phyloP scores from a whole-genome alignment of 2,888 invertebrate genomes.

The Mermis nigrescens region DNA sequence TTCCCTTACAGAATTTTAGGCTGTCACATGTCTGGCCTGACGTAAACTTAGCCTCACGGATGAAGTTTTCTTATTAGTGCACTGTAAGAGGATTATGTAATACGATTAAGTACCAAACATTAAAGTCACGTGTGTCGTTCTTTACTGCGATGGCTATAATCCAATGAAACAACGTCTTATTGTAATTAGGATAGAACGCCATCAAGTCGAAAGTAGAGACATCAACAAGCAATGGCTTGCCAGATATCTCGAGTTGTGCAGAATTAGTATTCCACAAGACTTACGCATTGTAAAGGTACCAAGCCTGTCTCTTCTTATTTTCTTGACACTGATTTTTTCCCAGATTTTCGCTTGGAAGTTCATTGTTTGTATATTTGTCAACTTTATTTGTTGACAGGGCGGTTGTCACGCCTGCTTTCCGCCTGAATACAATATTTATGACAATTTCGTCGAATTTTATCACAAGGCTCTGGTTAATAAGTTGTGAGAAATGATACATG shows the following conservation, averaged over 20 bases:
- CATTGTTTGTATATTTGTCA: not conserved
- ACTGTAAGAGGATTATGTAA: no score
- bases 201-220: conserved; percentile 69
- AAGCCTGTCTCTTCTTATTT: conserved; percentile 8
- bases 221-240: conserved; percentile 85
- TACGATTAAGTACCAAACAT: no score
- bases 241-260: conserved; percentile 55
- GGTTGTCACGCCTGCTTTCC: conserved; percentile 67
- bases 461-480: conserved; percentile 50
- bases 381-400: conserved; percentile 21
- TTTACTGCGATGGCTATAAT: not conserved
- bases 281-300: conserved; percentile 58
- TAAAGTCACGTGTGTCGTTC: no score
- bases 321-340: not conserved
- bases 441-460: conserved; percentile 77
- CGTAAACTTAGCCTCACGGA: no score
- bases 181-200: conserved; percentile 56
- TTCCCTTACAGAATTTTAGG: no score
- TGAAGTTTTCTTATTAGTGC: no score
- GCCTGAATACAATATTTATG: conserved; percentile 74
- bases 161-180: conserved; percentile 6
- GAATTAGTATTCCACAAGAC: conserved; percentile 54
- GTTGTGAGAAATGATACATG: conserved; percentile 16
- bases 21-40: no score
- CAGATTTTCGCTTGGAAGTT: not conserved